phyloP scores from a whole-genome alignment of 1,140 invertebrate species.

The Steinernema khuongi region DNA sequence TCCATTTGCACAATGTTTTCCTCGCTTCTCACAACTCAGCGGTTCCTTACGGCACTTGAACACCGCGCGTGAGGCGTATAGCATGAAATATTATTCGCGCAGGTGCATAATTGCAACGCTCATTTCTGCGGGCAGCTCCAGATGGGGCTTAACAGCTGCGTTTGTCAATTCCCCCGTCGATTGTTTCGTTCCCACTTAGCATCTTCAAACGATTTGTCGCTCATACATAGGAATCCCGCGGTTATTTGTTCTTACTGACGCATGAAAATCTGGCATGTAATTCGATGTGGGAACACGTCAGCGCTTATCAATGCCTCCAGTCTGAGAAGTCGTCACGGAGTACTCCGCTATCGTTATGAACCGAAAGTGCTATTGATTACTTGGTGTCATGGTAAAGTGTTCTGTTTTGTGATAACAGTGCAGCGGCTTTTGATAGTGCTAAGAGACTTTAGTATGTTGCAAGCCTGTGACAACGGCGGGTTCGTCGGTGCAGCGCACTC shows the following conservation, averaged over 20 bases:
- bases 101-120: neutral
- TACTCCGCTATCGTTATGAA: neutral
- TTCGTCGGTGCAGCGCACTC: too few relatives aligned
- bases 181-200: too few relatives aligned
- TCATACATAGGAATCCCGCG: too few relatives aligned
- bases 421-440: neutral
- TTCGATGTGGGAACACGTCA: too few relatives aligned
- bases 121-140: too few relatives aligned
- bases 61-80: too few relatives aligned
- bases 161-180: neutral
- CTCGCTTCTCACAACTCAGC: neutral
- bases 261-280: too few relatives aligned
- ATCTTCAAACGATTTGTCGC: too few relatives aligned
- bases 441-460: too few relatives aligned
- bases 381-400: neutral
- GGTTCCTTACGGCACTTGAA: neutral
- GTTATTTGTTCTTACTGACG: too few relatives aligned
- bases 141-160: neutral
- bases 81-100: neutral
- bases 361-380: neutral
- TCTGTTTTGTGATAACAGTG: neutral
- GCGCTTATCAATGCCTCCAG: neutral
- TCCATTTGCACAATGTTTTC: too few relatives aligned
- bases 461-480: too few relatives aligned
- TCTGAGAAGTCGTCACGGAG: neutral